A percentile compares a stretch with the other conserved stretches of the same genome.
phyloP scores from a whole-genome alignment of 2,888 invertebrate species.

The Venustoraphidia nigricollis region DNA sequence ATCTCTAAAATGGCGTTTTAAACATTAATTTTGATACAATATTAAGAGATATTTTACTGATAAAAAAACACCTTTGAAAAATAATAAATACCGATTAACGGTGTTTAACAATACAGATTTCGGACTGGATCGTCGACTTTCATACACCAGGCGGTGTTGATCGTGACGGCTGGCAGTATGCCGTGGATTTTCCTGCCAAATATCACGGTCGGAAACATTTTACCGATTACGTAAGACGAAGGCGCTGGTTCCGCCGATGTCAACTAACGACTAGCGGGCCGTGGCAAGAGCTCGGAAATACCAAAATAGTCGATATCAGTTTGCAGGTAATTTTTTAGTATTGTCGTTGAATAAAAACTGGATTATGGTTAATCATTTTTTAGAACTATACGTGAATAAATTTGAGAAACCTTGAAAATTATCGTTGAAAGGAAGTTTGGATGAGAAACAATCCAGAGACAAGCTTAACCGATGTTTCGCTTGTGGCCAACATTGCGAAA shows the following conservation, averaged over 20 bases:
- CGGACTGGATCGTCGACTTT: slow-evolving; percentile 88
- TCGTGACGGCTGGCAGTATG: slow-evolving; percentile 89
- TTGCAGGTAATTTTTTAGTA: slow-evolving; percentile 36
- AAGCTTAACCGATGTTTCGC: too few species aligned
- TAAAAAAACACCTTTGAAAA: too few species aligned
- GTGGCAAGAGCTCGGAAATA: slow-evolving; percentile 77
- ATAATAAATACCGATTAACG: too few species aligned
- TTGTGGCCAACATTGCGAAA: too few species aligned
- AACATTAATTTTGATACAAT: too few species aligned
- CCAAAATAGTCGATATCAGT: slow-evolving; percentile 67
- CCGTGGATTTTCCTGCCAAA: slow-evolving; percentile 76
- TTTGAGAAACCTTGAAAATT: too few species aligned
- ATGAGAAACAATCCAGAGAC: too few species aligned
- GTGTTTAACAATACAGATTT: slow-evolving; percentile 32
- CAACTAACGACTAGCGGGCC: slow-evolving; percentile 72
- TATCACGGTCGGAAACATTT: slow-evolving; percentile 77
- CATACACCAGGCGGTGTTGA: slow-evolving; percentile 81
- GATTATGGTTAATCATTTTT: background rate
- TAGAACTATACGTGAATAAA: background rate
- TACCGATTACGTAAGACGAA: slow-evolving; percentile 74
- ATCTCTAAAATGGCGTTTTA: too few species aligned
- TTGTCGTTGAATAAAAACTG: slow-evolving; percentile 12
- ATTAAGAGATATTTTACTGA: too few species aligned
- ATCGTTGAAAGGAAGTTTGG: too few species aligned
- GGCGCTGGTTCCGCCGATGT: slow-evolving; percentile 73